Base-by-base conservation (phyloP, 2,113 vertebrate species). In the Holacanthus passer region DNA sequence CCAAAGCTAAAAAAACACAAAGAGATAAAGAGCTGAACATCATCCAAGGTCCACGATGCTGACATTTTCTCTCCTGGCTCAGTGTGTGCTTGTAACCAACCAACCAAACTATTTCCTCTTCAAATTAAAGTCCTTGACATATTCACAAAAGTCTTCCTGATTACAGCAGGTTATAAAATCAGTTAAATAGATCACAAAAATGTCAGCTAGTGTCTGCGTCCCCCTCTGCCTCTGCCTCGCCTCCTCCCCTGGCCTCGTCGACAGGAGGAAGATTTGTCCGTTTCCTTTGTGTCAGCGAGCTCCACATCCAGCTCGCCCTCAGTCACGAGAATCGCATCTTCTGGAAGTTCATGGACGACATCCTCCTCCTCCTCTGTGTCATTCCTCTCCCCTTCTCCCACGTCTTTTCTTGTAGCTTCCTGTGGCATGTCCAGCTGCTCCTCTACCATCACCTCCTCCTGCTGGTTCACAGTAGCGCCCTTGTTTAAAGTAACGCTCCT, bases 161-260 rank as follows among this genome's bases (percentile, higher is more conserved):
- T n/a, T 66, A 10, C 48, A 70, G 39, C 53, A 70, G 32, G 22
- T 27, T 41, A 56, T 20, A 56, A 56, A 43, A 58, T 31, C 24
- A 13, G 14, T 43, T 41, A 29, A 58, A 58, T 29, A 58, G 17
- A 59, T 45, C 0, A 17, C n/a, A n/a, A n/a, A n/a, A n/a, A n/a
- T n/a, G n/a, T n/a, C n/a, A n/a, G n/a, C 53, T 31, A 72, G 24
- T 5, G 69, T 35, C 70, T 47, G 53, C 52, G 37, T 41, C 35
- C 17, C 2, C 35, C 7, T 37, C 35, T 37, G 35, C 53, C 37
- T 72, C 69, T 43, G 1, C 70, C 53, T 41, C 68, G 14, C 3
- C 67, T 48, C 43, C 69, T 13, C 0, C 69, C 37, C 45, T 12
- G 11, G 1, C 69, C 69, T 58, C 39, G 24, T 7, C 31, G 41